Conservation (phyloP, 2,888 invertebrate species). For the Megastigmus dorsalis region DNA sequence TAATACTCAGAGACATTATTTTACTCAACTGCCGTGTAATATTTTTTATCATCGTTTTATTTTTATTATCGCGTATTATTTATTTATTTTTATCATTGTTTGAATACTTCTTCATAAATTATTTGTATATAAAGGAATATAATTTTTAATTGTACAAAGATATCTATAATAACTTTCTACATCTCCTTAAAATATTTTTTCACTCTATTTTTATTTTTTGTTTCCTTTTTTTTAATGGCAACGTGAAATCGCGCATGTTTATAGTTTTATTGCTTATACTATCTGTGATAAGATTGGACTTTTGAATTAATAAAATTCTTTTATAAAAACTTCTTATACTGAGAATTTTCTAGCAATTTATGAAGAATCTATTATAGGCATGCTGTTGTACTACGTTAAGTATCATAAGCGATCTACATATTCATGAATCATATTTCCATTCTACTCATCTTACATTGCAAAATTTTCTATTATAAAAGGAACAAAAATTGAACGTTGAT, state of each 20-base stretch:
- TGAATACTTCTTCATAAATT: constrained; percentile 16
- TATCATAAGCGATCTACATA: constrained; percentile 27
- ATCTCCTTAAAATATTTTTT: constrained; percentile 42
- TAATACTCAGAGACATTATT: neutral
- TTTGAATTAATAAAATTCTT: constrained; percentile 53
- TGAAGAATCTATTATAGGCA: constrained; percentile 47
- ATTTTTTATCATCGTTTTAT: constrained; percentile 8
- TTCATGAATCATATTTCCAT: constrained; percentile 32
- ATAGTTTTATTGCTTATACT: constrained; percentile 55
- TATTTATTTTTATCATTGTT: constrained; percentile 17
- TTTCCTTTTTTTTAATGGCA: constrained; percentile 34
- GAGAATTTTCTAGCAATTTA: constrained; percentile 52
- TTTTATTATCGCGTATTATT: neutral
- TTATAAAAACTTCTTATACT: constrained; percentile 49
- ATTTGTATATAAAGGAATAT: constrained; percentile 18
- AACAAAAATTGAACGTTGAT: constrained; percentile 48
- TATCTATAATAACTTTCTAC: constrained; percentile 33
- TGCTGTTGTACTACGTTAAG: constrained; percentile 35
- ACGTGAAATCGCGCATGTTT: constrained; percentile 54
- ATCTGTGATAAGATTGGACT: constrained; percentile 53
- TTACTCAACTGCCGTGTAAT: neutral
- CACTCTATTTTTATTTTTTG: constrained; percentile 30
- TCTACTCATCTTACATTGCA: constrained; percentile 19
- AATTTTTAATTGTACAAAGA: constrained; percentile 1
- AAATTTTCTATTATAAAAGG: constrained; percentile 25